Evolutionary conservation across 1,140 invertebrate genomes (phyloP).

Genomic region (Tetramorium simillimum): DNA sequence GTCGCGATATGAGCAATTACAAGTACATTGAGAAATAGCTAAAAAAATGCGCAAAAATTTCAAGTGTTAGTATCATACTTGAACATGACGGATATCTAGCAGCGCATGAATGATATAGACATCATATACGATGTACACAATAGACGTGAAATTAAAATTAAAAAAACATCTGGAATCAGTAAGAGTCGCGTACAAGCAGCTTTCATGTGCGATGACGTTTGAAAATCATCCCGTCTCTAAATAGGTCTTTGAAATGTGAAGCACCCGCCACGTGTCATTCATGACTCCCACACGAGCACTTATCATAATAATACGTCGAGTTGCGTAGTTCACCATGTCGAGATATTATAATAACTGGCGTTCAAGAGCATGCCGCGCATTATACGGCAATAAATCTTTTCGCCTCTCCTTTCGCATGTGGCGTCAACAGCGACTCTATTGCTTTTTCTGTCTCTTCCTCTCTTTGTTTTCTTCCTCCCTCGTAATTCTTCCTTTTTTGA

Average conservation of each 20-base stretch:
- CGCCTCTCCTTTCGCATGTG: conserved; percentile 23
- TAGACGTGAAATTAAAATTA: conserved; percentile 36
- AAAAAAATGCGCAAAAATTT: not conserved
- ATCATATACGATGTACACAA: not conserved
- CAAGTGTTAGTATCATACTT: not conserved
- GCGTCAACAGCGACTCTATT: not conserved
- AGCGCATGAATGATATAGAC: not conserved
- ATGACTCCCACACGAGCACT: conserved; percentile 61
- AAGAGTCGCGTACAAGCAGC: not conserved
- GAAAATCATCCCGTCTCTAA: conserved; percentile 41
- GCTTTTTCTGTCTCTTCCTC: not conserved
- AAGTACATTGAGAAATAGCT: not conserved
- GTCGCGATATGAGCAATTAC: not conserved
- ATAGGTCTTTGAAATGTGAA: conserved; percentile 37
- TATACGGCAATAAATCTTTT: conserved; percentile 69
- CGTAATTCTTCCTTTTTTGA: not conserved
- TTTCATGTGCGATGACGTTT: conserved; percentile 42
- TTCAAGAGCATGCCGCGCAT: conserved; percentile 59
- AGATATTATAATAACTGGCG: conserved; percentile 71
- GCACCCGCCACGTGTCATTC: conserved; percentile 53
- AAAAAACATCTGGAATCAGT: not conserved
- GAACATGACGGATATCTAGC: conserved; percentile 5
- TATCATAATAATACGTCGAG: conserved; percentile 66
- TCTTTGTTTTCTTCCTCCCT: not conserved
- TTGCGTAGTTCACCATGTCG: conserved; percentile 51